Base-by-base conservation (phyloP, 2,888 invertebrate genomes). In the Diarsia rubi region DNA sequence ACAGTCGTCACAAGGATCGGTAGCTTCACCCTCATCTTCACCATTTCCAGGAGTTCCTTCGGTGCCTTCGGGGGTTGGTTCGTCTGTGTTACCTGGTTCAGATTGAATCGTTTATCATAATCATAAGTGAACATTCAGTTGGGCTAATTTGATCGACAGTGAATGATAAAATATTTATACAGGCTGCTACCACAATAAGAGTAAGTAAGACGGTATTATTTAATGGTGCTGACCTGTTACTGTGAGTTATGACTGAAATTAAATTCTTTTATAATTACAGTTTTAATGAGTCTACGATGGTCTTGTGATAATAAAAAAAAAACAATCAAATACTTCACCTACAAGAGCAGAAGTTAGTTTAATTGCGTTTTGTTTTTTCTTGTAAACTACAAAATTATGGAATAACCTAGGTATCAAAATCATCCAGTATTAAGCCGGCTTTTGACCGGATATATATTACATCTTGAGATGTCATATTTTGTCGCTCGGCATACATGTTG, bases 1-100 rank as follows among this genome's bases (percentile, higher is more conserved):
- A 44, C 80, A 81, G 4, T 69, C 24, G 9, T 66, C 57, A 49
- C 71, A 81, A 37, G 71, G 44, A 19, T 49, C 27, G 2, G 24
- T 69, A 12, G 0, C 9, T 0, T 37, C 19, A 44, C 27, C 19
- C 37, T 14, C 31, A 64, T 42, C 31, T 73, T 69, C 49, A 62
- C 49, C 64, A 37, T 73, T 37, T 19, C 31, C 67, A 0, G 63
- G 59, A 27, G 57, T 68, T 45, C 42, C 60, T 37, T 60, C 31
- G 8, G 31, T 52, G 14, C 49, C 47, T 54, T 64, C 24, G 0
- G 67, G 63, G 11, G 57, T 8, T 3, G 69, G 14, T n/a, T 31
- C 31, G 4, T 64, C 6, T 68, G 57, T 52, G 14, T 52, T 47
- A 65, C 68, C 81, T 83, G 31, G 47, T 19, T 27, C 31, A 52